phyloP scores from a whole-genome alignment of 2,797 vertebrate species.

The Leptodactylus fallax region DNA sequence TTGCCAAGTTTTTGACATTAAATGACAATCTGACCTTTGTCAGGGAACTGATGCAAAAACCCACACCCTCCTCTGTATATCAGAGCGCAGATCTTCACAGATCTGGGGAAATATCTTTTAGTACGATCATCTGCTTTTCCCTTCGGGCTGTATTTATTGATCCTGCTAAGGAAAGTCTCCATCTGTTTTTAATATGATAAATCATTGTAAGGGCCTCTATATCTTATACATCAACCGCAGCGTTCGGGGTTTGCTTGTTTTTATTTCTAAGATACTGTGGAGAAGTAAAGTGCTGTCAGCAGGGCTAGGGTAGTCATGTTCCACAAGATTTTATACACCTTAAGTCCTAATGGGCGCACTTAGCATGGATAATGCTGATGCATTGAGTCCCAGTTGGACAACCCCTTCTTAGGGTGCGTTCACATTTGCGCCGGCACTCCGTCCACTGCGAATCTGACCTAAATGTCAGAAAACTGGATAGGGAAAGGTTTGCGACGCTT shows the following conservation, averaged over 20 bases:
- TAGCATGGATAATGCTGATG: neutral
- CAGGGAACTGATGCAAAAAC: neutral
- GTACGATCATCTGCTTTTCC: neutral
- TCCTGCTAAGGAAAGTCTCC: neutral
- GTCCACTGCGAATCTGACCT: too few species aligned
- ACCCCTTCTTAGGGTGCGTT: too few species aligned
- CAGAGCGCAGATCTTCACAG: neutral
- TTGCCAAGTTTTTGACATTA: neutral
- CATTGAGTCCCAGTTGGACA: neutral
- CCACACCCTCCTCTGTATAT: neutral
- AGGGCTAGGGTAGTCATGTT: neutral
- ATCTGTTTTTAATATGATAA: constrained; percentile 45
- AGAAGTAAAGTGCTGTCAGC: constrained; percentile 14
- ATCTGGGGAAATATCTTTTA: constrained; percentile 11
- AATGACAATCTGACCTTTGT: constrained; percentile 27
- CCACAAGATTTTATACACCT: neutral
- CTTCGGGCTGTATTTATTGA: neutral
- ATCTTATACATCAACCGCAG: constrained; percentile 22
- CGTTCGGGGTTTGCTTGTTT: neutral
- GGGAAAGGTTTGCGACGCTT: too few species aligned
- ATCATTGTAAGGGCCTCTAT: constrained; percentile 19
- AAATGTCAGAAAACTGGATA: too few species aligned
- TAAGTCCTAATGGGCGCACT: neutral
- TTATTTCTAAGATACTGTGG: neutral
- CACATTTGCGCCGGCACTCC: too few species aligned